phyloP scores from a whole-genome alignment of 2,888 invertebrate species.

The Saturnia pavonia region DNA sequence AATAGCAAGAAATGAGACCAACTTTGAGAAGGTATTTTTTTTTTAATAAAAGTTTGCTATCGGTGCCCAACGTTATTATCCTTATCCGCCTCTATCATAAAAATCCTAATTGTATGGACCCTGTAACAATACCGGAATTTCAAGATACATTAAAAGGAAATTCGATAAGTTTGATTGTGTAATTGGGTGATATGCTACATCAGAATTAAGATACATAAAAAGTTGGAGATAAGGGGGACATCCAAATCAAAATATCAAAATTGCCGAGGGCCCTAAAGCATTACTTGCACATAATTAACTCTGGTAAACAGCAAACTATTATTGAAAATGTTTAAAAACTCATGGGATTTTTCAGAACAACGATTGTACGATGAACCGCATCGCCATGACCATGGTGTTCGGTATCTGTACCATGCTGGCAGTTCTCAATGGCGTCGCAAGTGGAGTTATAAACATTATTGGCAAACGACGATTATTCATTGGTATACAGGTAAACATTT shows the following conservation, averaged over 20 bases:
- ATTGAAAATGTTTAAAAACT: not conserved
- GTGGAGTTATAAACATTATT: constrained; percentile 58
- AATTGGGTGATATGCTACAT: too few species aligned
- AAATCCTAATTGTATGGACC: not conserved
- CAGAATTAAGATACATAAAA: not conserved
- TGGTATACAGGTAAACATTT: constrained; percentile 52
- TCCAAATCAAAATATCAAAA: not conserved
- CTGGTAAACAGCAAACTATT: not conserved
- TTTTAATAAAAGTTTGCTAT: not conserved
- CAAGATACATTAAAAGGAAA: too few species aligned
- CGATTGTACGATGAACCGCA: constrained; percentile 47
- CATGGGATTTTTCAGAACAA: constrained; percentile 32
- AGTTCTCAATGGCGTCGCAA: constrained; percentile 48
- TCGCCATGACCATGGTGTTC: constrained; percentile 54
- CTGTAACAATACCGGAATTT: too few species aligned
- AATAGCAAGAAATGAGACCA: constrained; percentile 38
- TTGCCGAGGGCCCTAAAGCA: not conserved
- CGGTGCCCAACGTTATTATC: not conserved
- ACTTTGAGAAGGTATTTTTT: constrained; percentile 23
- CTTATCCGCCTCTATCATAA: not conserved
- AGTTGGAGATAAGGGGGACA: not conserved
- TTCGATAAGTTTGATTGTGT: too few species aligned
- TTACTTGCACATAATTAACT: too few species aligned
- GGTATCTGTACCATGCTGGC: constrained; percentile 43
- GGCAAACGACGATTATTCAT: constrained; percentile 70